phyloP scores from a whole-genome alignment of 1,140 invertebrate species.

The Riptortus pedestris region DNA sequence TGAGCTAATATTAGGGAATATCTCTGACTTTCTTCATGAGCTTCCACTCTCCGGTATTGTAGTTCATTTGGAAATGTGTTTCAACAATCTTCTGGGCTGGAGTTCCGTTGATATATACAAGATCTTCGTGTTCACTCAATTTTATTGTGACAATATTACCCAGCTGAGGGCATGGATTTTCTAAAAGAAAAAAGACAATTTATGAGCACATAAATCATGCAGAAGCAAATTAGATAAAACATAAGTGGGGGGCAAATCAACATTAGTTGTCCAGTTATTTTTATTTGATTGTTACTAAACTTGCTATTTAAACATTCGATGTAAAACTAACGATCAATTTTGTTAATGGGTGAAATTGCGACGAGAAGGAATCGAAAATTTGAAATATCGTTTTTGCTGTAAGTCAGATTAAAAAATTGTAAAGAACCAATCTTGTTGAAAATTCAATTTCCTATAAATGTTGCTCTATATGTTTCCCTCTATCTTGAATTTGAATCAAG shows the following conservation, averaged over 20 bases:
- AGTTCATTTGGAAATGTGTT: slow-evolving; percentile 95
- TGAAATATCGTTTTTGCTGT: too few species aligned
- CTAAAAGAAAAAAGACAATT: slow-evolving; percentile 43
- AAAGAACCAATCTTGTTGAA: too few species aligned
- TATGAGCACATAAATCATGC: background rate
- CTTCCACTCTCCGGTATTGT: slow-evolving; percentile 88
- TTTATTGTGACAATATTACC: slow-evolving; percentile 89
- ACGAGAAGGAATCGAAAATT: too few species aligned
- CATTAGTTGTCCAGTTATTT: too few species aligned
- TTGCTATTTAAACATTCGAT: too few species aligned
- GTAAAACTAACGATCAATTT: too few species aligned
- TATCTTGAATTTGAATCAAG: too few species aligned
- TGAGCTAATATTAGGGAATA: slow-evolving; percentile 2
- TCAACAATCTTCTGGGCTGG: slow-evolving; percentile 69
- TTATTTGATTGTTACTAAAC: too few species aligned
- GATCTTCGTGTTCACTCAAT: slow-evolving; percentile 70
- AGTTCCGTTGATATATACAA: slow-evolving; percentile 46
- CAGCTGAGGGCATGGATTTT: slow-evolving; percentile 87
- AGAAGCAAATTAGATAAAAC: background rate
- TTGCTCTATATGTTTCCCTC: too few species aligned
- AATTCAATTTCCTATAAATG: too few species aligned
- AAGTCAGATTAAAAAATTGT: too few species aligned
- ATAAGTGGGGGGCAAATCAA: background rate
- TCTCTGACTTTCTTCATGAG: slow-evolving; percentile 68
- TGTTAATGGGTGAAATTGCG: too few species aligned